These are phyloP conservation scores for Limnephilus rhombicus DNA, from an alignment of 2,888 invertebrate genomes.

Conservation along the genomic window DNA sequence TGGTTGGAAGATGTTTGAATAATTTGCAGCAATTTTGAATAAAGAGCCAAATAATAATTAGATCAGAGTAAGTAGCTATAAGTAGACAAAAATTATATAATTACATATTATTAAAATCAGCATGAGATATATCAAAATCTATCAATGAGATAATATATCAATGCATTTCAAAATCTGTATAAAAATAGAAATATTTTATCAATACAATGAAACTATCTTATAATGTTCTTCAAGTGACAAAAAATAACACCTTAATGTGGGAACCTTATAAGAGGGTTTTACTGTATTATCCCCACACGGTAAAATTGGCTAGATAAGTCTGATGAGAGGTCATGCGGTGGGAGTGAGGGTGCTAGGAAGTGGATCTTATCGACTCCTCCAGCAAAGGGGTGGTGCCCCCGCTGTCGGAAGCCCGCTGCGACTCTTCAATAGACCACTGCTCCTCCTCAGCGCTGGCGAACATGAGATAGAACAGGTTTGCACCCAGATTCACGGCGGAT, in stretches of 20 bases:
- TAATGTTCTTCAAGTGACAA: not conserved
- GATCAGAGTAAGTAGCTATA: not conserved
- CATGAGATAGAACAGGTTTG: constrained; percentile 87
- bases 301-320: constrained; percentile 61
- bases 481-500: constrained; percentile 85
- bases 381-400: constrained; percentile 52
- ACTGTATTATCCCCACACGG: constrained; percentile 55
- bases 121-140: not conserved
- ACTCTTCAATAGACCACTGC: constrained; percentile 76
- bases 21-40: not conserved
- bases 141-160: not conserved
- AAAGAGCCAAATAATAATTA: not conserved
- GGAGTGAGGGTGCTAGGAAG: constrained; percentile 58
- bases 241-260: not conserved
- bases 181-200: not conserved
- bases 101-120: not conserved
- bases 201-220: not conserved
- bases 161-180: constrained; percentile 4
- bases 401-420: constrained; percentile 63
- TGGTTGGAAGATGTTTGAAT: not conserved
- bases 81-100: not conserved
- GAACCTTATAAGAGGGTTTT: not conserved
- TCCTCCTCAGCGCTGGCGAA: constrained; percentile 90
- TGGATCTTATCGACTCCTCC: constrained; percentile 37
- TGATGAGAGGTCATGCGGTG: constrained; percentile 54